A percentile compares a stretch with the other conserved stretches of the same genome.
Evolutionary conservation across 1,140 invertebrate species (phyloP).

Genomic region (Solenopsis invicta): DNA sequence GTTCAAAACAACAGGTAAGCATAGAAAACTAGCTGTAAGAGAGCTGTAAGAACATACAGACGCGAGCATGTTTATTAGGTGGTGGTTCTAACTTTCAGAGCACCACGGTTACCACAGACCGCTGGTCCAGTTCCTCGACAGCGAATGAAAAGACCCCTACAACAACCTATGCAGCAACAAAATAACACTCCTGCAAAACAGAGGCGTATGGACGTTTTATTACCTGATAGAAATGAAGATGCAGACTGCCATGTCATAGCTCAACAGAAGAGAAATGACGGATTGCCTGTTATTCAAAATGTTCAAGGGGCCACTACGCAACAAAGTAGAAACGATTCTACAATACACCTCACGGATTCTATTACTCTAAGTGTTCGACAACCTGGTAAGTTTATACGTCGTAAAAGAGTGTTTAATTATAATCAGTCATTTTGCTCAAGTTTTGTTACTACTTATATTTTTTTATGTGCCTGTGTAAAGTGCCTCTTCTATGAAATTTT

Average conservation of each 20-base stretch:
- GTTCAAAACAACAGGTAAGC: conserved; percentile 81
- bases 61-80: conserved; percentile 21
- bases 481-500: conserved; percentile 61
- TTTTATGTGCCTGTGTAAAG: conserved; percentile 42
- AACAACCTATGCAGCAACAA: conserved; percentile 76
- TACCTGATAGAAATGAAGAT: conserved; percentile 89
- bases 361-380: conserved; percentile 90
- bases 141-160: conserved; percentile 82
- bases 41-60: too few species aligned
- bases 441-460: not conserved
- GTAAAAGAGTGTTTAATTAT: not conserved
- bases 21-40: too few species aligned
- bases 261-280: conserved; percentile 91
- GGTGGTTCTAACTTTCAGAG: conserved; percentile 70
- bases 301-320: conserved; percentile 89
- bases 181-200: conserved; percentile 80
- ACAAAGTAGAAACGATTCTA: conserved; percentile 87
- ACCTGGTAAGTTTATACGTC: conserved; percentile 79
- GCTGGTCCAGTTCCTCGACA: conserved; percentile 74
- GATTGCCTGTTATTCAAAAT: conserved; percentile 91
- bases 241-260: conserved; percentile 90
- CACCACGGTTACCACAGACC: conserved; percentile 76
- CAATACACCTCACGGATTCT: conserved; percentile 89
- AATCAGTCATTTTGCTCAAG: not conserved
- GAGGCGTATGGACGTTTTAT: conserved; percentile 87